Evolutionary conservation across 2,888 invertebrate genomes (phyloP).

Genomic region (Glaucopsyche alexis): DNA sequence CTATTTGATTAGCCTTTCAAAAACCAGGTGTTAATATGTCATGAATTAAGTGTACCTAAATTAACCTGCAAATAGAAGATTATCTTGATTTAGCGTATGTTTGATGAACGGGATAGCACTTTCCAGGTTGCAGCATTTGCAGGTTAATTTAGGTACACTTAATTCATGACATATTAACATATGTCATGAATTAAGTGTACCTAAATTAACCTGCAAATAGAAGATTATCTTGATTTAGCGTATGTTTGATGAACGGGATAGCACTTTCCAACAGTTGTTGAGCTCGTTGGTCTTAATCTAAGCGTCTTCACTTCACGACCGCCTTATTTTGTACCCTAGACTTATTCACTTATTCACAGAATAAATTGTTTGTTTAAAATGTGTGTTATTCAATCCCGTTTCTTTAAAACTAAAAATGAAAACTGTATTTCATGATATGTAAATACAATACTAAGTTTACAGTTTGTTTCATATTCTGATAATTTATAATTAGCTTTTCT

Average conservation of each 20-base stretch:
- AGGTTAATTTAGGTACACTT: too few species aligned
- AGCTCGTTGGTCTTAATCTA: constrained; percentile 69
- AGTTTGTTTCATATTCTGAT: too few species aligned
- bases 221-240: not conserved
- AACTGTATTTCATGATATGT: too few species aligned
- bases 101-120: constrained; percentile 47
- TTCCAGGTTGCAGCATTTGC: too few species aligned
- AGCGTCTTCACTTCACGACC: constrained; percentile 74
- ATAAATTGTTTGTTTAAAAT: constrained; percentile 37
- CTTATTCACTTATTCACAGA: constrained; percentile 41
- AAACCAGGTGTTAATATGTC: too few species aligned
- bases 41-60: too few species aligned
- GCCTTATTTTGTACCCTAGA: constrained; percentile 77
- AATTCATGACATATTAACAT: too few species aligned
- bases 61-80: too few species aligned
- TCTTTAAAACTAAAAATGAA: too few species aligned
- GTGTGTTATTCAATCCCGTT: constrained; percentile 8
- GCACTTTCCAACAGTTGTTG: constrained; percentile 44
- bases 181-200: too few species aligned
- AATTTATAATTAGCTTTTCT: not conserved
- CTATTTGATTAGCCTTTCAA: too few species aligned
- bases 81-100: constrained; percentile 22
- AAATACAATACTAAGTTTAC: not conserved
- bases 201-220: too few species aligned
- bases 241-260: constrained; percentile 46